These are phyloP conservation scores for Macroramphosus scolopax DNA, from an alignment of 2,797 vertebrate genomes.

Conservation along the genomic window DNA sequence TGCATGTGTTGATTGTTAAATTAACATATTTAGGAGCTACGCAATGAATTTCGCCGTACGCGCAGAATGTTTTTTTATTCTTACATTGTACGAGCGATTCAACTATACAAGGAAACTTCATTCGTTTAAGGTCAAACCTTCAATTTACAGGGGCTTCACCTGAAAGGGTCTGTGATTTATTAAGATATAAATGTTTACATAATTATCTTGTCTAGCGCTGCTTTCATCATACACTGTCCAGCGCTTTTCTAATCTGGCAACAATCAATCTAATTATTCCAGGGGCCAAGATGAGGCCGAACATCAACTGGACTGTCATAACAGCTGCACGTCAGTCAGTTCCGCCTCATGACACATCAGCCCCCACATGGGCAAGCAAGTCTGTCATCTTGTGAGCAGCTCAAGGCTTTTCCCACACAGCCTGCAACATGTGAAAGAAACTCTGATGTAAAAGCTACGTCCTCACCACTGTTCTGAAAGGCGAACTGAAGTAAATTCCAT, in stretches of 20 bases:
- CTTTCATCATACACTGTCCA: constrained; percentile 5
- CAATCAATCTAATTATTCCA: constrained; percentile 41
- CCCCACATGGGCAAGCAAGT: constrained; percentile 7
- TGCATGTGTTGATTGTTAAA: too few relatives aligned
- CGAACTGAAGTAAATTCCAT: constrained; percentile 5
- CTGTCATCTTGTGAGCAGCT: constrained; percentile 27
- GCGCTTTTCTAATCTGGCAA: constrained; percentile 8
- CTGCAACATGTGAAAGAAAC: constrained; percentile 3
- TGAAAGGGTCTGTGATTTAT: too few relatives aligned
- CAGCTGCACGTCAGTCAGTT: constrained; percentile 42
- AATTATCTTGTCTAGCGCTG: background rate
- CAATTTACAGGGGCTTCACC: too few relatives aligned
- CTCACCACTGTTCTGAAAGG: background rate
- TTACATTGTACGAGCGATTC: too few relatives aligned
- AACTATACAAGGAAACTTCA: too few relatives aligned
- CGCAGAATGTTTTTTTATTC: too few relatives aligned
- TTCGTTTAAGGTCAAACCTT: too few relatives aligned
- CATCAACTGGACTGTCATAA: constrained; percentile 32
- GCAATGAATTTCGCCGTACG: too few relatives aligned
- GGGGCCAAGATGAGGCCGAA: constrained; percentile 21
- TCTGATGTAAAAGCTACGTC: background rate
- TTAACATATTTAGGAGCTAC: too few relatives aligned
- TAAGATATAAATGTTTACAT: constrained; percentile 3
- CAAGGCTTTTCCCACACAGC: constrained; percentile 4
- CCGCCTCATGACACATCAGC: constrained; percentile 29